Conservation (phyloP, 1,140 invertebrate genomes). For the Orchestia grillus region DNA sequence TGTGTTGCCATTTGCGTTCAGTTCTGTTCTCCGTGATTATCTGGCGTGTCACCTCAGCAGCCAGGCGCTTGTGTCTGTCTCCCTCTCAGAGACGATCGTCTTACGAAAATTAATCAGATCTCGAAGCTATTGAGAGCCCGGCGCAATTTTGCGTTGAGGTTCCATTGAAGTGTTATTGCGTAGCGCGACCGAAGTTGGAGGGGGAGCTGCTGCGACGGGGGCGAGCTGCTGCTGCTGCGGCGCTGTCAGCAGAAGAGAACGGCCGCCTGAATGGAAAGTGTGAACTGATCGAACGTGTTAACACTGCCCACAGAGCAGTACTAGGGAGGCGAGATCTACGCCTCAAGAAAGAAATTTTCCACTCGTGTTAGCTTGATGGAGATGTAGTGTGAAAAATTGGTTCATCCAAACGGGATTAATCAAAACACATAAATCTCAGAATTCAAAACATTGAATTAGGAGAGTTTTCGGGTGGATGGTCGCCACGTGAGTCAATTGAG, state of each 20-base stretch:
- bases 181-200: not conserved
- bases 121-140: conserved; percentile 28
- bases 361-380: no score
- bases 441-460: not conserved
- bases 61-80: not conserved
- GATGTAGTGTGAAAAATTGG: not conserved
- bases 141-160: conserved; percentile 41
- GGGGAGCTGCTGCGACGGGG: not conserved
- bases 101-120: conserved; percentile 48
- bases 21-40: not conserved
- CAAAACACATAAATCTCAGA: not conserved
- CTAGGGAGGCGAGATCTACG: no score
- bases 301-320: no score
- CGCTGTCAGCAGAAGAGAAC: not conserved
- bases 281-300: no score
- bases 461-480: not conserved
- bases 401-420: not conserved
- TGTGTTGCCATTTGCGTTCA: not conserved
- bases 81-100: conserved; percentile 1
- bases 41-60: not conserved
- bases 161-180: conserved; percentile 49
- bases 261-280: no score
- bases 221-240: not conserved
- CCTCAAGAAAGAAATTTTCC: no score
- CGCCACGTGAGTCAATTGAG: not conserved